Evolutionary conservation across 1,140 invertebrate genomes (phyloP).

Genomic region (Zaprionus lachaisei): DNA sequence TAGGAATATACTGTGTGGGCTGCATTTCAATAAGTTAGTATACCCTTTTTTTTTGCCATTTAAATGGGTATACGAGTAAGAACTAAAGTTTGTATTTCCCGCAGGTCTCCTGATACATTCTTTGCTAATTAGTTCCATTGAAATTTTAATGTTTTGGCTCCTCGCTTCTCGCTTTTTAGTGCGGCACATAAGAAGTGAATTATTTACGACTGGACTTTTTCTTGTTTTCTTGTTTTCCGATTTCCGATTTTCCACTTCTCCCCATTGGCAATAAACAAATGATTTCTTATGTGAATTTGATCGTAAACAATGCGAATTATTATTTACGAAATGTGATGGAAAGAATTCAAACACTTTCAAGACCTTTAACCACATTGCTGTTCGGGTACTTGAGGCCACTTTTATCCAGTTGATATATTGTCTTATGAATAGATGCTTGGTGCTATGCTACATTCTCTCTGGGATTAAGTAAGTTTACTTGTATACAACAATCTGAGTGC

Average conservation of each 20-base stretch:
- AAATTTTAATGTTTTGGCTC: constrained; percentile 30
- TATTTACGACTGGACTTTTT: constrained; percentile 67
- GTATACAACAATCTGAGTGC: not conserved
- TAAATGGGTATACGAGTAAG: not conserved
- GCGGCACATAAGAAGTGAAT: constrained; percentile 62
- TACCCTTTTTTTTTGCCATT: not conserved
- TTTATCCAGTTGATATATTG: constrained; percentile 47
- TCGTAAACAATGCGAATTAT: constrained; percentile 74
- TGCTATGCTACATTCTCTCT: not conserved
- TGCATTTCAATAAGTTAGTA: not conserved
- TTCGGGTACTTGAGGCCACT: constrained; percentile 44
- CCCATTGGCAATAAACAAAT: constrained; percentile 69
- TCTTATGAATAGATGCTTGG: constrained; percentile 1
- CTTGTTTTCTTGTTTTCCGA: constrained; percentile 6
- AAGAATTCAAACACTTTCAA: constrained; percentile 39
- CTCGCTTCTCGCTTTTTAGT: constrained; percentile 51
- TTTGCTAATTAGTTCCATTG: constrained; percentile 17
- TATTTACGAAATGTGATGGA: constrained; percentile 70
- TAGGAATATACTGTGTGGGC: no score
- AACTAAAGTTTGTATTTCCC: constrained; percentile 11
- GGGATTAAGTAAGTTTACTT: not conserved
- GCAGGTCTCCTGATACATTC: constrained; percentile 9
- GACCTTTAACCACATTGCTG: constrained; percentile 64
- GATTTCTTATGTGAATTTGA: constrained; percentile 63
- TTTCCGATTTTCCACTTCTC: constrained; percentile 37